These are phyloP conservation scores for Oscheius sp. DNA, from an alignment of 2,888 invertebrate genomes.

Conservation along the genomic window DNA sequence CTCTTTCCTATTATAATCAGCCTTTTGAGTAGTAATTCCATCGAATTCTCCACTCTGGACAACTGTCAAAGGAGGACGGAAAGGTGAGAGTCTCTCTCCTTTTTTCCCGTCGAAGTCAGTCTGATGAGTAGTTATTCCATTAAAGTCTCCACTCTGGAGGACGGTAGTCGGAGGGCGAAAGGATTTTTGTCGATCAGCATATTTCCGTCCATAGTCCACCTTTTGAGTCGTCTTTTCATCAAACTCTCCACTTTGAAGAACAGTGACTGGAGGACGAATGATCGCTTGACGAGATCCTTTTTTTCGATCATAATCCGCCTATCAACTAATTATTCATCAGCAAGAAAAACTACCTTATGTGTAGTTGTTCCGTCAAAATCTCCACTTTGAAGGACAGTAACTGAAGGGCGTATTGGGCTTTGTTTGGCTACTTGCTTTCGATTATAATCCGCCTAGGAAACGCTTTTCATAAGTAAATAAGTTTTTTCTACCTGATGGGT, in stretches of 20 bases:
- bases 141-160: conserved; percentile 23
- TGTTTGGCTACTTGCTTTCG: conserved; percentile 3
- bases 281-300: neutral
- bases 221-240: conserved; percentile 28
- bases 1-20: conserved; percentile 30
- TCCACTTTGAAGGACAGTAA: conserved; percentile 23
- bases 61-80: neutral
- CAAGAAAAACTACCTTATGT: neutral
- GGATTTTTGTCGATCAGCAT: conserved; percentile 3
- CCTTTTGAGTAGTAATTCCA: conserved; percentile 28
- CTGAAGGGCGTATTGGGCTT: conserved; percentile 5
- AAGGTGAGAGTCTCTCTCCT: neutral
- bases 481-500: conserved; percentile 39
- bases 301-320: neutral
- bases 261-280: conserved; percentile 10
- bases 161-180: conserved; percentile 15
- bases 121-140: conserved; percentile 25
- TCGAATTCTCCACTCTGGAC: conserved; percentile 30
- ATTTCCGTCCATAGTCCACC: conserved; percentile 26
- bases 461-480: no score
- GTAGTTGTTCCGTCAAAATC: conserved; percentile 31
- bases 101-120: neutral
- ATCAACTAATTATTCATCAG: neutral
- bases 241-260: conserved; percentile 30
- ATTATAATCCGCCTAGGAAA: neutral